Percentiles rank a stretch among this genome's conserved stretches.
These are phyloP conservation scores for Drosophila pseudoananassae DNA, from an alignment of 1,140 invertebrate species.

Conservation along the genomic window DNA sequence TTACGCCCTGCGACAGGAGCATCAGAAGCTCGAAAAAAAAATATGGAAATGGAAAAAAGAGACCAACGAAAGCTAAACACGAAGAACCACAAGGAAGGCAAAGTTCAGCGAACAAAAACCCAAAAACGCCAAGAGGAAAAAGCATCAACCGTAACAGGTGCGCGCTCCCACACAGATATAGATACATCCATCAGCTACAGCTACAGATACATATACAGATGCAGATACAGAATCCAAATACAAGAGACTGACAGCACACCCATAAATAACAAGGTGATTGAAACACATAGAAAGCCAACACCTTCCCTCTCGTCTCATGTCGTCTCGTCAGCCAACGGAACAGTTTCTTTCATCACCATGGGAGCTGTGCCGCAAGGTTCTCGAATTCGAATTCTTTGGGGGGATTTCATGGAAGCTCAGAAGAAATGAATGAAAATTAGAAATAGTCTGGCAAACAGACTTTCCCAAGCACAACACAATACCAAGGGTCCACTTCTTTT, in stretches of 20 bases:
- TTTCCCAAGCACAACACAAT: neutral
- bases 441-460: neutral
- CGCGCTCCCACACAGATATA: conserved; percentile 35
- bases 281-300: conserved; percentile 15
- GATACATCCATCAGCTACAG: conserved; percentile 9
- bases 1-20: conserved; percentile 59
- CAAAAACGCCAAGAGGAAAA: conserved; percentile 6
- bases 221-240: neutral
- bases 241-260: conserved; percentile 3
- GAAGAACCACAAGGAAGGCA: conserved; percentile 33
- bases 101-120: conserved; percentile 35
- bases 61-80: conserved; percentile 15
- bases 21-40: conserved; percentile 29
- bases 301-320: conserved; percentile 18
- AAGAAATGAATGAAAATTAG: neutral
- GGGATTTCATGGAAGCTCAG: neutral
- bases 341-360: conserved; percentile 6
- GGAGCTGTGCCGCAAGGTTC: conserved; percentile 1
- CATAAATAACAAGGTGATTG: conserved; percentile 41
- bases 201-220: conserved; percentile 3
- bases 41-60: conserved; percentile 9
- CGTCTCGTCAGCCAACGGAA: conserved; percentile 7
- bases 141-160: conserved; percentile 39
- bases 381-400: neutral
- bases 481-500: neutral